Percentiles rank a stretch among this genome's conserved stretches.
These are phyloP conservation scores for Eurosta solidaginis DNA, from an alignment of 1,140 invertebrate species.

Conservation along the genomic window DNA sequence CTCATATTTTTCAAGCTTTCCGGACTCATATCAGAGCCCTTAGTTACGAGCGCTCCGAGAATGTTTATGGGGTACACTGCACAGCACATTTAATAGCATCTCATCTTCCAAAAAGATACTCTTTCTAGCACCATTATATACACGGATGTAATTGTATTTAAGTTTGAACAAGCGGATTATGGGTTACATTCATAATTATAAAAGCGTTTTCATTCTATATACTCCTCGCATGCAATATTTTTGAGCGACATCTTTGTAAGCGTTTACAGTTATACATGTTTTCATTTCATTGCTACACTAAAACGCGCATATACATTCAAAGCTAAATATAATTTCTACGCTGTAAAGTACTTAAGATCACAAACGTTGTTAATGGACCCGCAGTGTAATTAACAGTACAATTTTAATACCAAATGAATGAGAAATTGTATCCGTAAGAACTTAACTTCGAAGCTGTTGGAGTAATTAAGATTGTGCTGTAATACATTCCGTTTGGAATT, in stretches of 20 bases:
- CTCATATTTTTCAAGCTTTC: too few species aligned
- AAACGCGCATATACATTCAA: neutral
- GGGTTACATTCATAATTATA: constrained; percentile 37
- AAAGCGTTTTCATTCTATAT: constrained; percentile 39
- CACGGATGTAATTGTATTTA: neutral
- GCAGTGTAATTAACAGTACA: neutral
- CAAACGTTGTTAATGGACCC: neutral
- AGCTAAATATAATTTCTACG: neutral
- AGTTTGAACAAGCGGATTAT: constrained; percentile 30
- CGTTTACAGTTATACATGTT: constrained; percentile 19
- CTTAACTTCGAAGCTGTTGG: neutral
- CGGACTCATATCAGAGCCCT: too few species aligned
- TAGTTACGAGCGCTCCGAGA: too few species aligned
- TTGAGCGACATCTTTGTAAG: neutral
- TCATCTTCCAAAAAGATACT: neutral
- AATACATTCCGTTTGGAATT: too few species aligned
- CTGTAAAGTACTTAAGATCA: neutral
- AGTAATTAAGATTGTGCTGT: too few species aligned
- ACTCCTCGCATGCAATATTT: constrained; percentile 19
- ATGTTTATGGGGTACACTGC: too few species aligned
- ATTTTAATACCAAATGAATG: constrained; percentile 33
- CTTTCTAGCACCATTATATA: neutral
- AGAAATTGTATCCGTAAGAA: neutral
- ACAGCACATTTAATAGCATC: neutral
- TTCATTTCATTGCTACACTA: constrained; percentile 28